A percentile compares a stretch with the other conserved stretches of the same genome.
These are phyloP conservation scores for Podabrus alpinus DNA, from an alignment of 2,888 invertebrate genomes.

Conservation along the genomic window DNA sequence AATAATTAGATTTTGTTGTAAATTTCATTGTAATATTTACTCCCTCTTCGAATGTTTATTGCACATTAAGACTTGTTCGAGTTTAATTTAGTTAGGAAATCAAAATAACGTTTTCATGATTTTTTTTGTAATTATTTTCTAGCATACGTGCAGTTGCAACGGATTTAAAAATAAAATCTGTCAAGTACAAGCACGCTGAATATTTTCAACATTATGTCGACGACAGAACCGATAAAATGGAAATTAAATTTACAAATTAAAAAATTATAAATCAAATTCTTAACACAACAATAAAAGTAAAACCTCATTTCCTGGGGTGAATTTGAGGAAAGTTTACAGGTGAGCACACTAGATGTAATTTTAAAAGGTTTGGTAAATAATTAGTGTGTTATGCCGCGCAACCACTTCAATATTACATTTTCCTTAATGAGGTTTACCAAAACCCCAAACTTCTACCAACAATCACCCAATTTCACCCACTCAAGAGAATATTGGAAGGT, in stretches of 20 bases:
- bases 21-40: neutral
- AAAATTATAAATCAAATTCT: neutral
- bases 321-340: neutral
- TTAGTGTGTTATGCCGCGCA: slow-evolving; percentile 21
- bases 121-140: neutral
- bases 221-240: neutral
- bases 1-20: neutral
- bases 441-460: slow-evolving; percentile 6
- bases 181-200: neutral
- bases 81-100: neutral
- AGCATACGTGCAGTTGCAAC: neutral
- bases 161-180: neutral
- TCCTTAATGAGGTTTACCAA: slow-evolving; percentile 27
- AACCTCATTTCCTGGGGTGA: neutral
- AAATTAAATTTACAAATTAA: neutral
- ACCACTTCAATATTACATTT: slow-evolving; percentile 27
- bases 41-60: neutral
- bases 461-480: neutral
- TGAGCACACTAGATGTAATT: neutral
- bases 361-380: slow-evolving; percentile 19
- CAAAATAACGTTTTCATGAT: neutral
- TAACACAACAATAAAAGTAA: neutral
- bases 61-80: neutral
- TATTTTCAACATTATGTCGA: neutral
- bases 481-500: slow-evolving; percentile 9